Conservation (phyloP, 2,113 vertebrate genomes). For the Cyanoliseus patagonus region DNA sequence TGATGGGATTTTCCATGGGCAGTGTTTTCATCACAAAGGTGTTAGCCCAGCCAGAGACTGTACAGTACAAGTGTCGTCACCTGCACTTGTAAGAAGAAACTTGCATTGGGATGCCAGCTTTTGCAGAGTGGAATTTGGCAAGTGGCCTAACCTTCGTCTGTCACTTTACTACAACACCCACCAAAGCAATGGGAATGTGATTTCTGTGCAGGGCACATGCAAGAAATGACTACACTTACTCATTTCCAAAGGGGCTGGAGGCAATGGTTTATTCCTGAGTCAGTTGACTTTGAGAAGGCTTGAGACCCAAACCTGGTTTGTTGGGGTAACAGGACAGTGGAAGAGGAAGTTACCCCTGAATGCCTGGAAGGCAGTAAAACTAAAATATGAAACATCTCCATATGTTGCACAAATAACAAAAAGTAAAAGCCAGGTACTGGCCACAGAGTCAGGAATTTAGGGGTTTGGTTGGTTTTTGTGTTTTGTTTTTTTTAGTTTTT, state of each 20-base stretch:
- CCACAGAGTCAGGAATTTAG: not conserved
- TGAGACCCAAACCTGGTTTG: not conserved
- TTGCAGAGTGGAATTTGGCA: not conserved
- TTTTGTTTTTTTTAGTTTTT: not conserved
- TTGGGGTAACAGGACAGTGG: not conserved
- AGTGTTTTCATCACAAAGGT: not conserved
- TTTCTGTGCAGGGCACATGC: not conserved
- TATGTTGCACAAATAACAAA: not conserved
- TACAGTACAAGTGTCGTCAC: not conserved
- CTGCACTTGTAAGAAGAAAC: not conserved
- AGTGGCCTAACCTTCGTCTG: not conserved
- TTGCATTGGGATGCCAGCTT: not conserved
- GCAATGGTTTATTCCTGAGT: not conserved
- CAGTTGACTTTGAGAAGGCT: not conserved
- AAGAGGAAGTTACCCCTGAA: not conserved
- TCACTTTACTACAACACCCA: not conserved
- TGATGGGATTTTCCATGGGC: not conserved
- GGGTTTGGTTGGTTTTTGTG: not conserved
- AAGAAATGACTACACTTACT: not conserved
- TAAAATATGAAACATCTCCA: not conserved
- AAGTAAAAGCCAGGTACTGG: not conserved
- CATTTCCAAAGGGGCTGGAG: not conserved
- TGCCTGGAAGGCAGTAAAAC: not conserved
- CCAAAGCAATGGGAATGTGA: not conserved
- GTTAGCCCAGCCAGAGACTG: not conserved